These are phyloP conservation scores for Pecten maximus DNA, from an alignment of 2,888 invertebrate genomes.

Conservation along the genomic window DNA sequence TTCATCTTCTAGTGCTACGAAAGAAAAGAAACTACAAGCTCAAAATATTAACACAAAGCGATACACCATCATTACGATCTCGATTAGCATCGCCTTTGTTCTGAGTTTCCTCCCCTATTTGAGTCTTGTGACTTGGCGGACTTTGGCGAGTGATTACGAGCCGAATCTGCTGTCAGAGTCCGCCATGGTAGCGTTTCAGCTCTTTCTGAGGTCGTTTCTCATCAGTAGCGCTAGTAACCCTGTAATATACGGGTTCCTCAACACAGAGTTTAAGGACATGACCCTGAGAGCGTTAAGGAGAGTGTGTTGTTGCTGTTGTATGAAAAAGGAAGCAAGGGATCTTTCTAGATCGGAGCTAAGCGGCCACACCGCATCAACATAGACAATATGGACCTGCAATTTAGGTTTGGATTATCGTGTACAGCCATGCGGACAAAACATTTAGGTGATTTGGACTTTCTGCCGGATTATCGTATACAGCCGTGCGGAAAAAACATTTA, in stretches of 20 bases:
- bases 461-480: too few species aligned
- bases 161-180: slow-evolving; percentile 30
- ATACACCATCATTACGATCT: slow-evolving; percentile 38
- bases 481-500: too few species aligned
- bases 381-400: not conserved
- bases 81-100: slow-evolving; percentile 27
- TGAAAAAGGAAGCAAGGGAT: not conserved
- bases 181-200: slow-evolving; percentile 30
- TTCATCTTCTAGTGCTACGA: not conserved
- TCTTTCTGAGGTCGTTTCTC: slow-evolving; percentile 23
- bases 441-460: not conserved
- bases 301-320: not conserved
- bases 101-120: slow-evolving; percentile 42
- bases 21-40: slow-evolving; percentile 44
- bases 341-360: not conserved
- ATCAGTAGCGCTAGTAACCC: slow-evolving; percentile 27
- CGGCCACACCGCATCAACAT: not conserved
- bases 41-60: slow-evolving; percentile 52
- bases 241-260: slow-evolving; percentile 32
- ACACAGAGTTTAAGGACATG: not conserved
- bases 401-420: too few species aligned
- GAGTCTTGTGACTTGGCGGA: slow-evolving; percentile 8
- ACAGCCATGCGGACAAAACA: too few species aligned
- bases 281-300: not conserved
- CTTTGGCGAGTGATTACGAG: slow-evolving; percentile 22